Conservation (phyloP, 2,888 invertebrate species). For the Dione vanillae region DNA sequence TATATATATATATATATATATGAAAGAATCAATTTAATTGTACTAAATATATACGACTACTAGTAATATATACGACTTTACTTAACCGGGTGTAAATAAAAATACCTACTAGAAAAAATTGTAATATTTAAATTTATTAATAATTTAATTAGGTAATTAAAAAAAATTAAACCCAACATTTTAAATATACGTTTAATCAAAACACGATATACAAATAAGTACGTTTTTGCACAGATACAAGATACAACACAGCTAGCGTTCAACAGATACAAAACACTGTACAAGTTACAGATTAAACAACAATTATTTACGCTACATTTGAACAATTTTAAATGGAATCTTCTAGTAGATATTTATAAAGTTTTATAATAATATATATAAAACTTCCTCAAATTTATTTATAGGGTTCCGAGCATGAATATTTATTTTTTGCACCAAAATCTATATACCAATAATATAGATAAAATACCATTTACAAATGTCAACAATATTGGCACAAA, state of each 20-base stretch:
- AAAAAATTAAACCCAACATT: slow-evolving; percentile 45
- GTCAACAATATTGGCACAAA: too few species aligned
- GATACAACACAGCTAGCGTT: slow-evolving; percentile 58
- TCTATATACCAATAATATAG: too few species aligned
- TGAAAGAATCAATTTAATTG: too few species aligned
- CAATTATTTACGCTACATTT: slow-evolving; percentile 48
- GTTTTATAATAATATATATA: not conserved
- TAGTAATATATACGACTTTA: too few species aligned
- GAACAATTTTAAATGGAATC: slow-evolving; percentile 35
- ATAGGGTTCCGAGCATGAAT: too few species aligned
- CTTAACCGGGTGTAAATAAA: too few species aligned
- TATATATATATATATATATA: too few species aligned
- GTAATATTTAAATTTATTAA: too few species aligned
- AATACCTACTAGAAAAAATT: too few species aligned
- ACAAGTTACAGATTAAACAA: slow-evolving; percentile 56
- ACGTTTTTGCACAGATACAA: slow-evolving; percentile 56
- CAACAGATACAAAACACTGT: slow-evolving; percentile 56
- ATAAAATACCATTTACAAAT: too few species aligned
- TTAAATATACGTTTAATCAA: slow-evolving; percentile 69
- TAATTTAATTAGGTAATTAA: not conserved
- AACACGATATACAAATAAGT: slow-evolving; percentile 70
- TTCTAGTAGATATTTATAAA: slow-evolving; percentile 33
- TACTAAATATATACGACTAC: too few species aligned
- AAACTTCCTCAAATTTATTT: not conserved
- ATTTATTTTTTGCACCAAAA: too few species aligned